Percentiles rank a stretch among this genome's conserved stretches.
Evolutionary conservation across 2,113 vertebrate species (phyloP).

Genomic region (Cebus imitator): DNA sequence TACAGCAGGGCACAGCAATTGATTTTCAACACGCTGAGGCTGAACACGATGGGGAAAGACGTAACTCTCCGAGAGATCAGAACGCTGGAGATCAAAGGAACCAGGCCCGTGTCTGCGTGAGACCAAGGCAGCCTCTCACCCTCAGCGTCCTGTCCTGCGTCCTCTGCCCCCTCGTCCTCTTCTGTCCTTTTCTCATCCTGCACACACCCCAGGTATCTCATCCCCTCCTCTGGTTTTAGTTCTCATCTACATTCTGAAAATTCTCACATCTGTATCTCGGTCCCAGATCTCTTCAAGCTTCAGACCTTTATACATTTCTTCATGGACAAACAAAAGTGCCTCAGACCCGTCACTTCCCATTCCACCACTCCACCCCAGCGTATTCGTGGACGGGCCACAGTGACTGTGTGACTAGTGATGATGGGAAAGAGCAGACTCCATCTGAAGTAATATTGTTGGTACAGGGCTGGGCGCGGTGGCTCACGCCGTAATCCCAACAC

Average conservation of each 20-base stretch:
- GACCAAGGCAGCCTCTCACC: background rate
- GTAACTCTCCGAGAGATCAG: background rate
- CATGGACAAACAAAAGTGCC: background rate
- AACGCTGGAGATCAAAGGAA: background rate
- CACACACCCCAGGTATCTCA: background rate
- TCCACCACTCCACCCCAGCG: background rate
- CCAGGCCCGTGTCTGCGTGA: background rate
- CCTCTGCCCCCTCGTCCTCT: background rate
- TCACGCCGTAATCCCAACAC: too few relatives aligned
- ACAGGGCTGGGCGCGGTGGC: too few relatives aligned
- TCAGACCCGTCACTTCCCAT: background rate
- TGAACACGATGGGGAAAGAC: background rate
- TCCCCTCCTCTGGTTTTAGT: background rate
- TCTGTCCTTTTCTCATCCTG: background rate
- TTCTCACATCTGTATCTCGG: background rate
- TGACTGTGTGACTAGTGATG: background rate
- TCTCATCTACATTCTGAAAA: background rate
- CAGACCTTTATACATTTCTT: background rate
- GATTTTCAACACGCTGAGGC: background rate
- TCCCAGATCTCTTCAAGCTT: background rate
- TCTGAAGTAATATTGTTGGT: background rate
- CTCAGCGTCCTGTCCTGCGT: background rate
- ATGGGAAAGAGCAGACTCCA: background rate
- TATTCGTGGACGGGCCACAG: background rate
- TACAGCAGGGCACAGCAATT: background rate